Percentiles rank a stretch among this genome's conserved stretches.
These are phyloP conservation scores for Malurus melanocephalus DNA, from an alignment of 2,113 vertebrate species.

Conservation along the genomic window DNA sequence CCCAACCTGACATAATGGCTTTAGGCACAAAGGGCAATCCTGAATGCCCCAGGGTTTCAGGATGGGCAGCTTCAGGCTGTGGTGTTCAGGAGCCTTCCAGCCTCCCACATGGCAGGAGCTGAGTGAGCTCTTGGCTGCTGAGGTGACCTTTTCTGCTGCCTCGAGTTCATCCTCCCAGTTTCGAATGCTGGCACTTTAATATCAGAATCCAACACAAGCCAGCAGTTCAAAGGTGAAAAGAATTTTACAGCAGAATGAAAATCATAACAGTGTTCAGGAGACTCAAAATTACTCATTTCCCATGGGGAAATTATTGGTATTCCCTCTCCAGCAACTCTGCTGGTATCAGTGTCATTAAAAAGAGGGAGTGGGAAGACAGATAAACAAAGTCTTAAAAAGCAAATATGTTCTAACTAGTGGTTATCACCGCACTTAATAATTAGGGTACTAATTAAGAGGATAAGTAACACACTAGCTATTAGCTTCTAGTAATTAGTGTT, in stretches of 20 bases:
- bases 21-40: neutral
- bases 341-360: conserved; percentile 34
- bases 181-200: neutral
- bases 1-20: neutral
- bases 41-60: rapidly evolving
- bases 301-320: neutral
- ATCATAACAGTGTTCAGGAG: neutral
- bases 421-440: conserved; percentile 58
- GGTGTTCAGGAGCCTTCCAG: neutral
- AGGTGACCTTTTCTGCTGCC: neutral
- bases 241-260: conserved; percentile 40
- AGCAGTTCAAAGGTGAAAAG: conserved; percentile 49
- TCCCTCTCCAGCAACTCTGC: conserved; percentile 2
- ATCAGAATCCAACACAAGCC: neutral
- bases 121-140: neutral
- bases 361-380: conserved; percentile 23
- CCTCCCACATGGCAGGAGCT: neutral
- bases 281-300: conserved; percentile 33
- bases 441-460: conserved; percentile 47
- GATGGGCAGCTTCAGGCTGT: rapidly evolving
- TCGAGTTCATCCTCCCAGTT: neutral
- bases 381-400: conserved; percentile 58
- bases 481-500: conserved; percentile 41
- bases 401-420: conserved; percentile 27
- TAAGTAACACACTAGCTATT: conserved; percentile 49